These are phyloP conservation scores for Caenorhabditis tropicalis DNA, from an alignment of 1,140 invertebrate genomes.

Conservation along the genomic window DNA sequence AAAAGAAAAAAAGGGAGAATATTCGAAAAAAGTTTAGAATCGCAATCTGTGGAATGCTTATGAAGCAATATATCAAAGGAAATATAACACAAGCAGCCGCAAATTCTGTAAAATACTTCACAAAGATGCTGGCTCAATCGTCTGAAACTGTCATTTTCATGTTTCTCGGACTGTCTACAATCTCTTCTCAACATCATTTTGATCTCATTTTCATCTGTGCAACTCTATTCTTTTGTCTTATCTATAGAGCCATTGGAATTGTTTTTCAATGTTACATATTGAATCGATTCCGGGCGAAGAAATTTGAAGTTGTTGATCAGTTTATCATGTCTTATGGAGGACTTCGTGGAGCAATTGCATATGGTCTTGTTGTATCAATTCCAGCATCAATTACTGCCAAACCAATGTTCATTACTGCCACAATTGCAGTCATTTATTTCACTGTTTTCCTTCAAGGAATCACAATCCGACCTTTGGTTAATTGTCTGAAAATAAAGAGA, in stretches of 20 bases:
- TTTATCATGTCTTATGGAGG: slow-evolving; percentile 63
- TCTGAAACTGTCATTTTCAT: slow-evolving; percentile 99
- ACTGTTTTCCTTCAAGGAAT: slow-evolving; percentile 61
- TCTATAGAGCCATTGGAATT: slow-evolving; percentile 82
- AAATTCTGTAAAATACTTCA: slow-evolving; percentile 94
- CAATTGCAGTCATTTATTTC: slow-evolving; percentile 61
- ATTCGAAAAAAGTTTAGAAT: slow-evolving; percentile 74
- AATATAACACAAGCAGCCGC: slow-evolving; percentile 97
- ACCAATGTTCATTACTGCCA: slow-evolving; percentile 60
- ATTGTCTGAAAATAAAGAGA: slow-evolving; percentile 51
- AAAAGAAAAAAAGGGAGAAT: not conserved
- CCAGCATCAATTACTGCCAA: slow-evolving; percentile 56
- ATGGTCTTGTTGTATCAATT: slow-evolving; percentile 58
- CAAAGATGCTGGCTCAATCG: slow-evolving; percentile 84
- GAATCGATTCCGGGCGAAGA: slow-evolving; percentile 56
- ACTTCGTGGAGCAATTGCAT: slow-evolving; percentile 61
- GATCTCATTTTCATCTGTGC: slow-evolving; percentile 91
- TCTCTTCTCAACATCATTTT: slow-evolving; percentile 89
- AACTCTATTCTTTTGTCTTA: slow-evolving; percentile 90
- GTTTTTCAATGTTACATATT: slow-evolving; percentile 56
- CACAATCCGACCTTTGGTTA: slow-evolving; percentile 55
- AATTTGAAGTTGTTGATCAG: slow-evolving; percentile 60
- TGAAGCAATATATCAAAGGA: slow-evolving; percentile 98
- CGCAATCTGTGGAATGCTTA: slow-evolving; percentile 95
- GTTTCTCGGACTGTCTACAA: slow-evolving; percentile 94